Evolutionary conservation across 1,140 invertebrate species (phyloP).

Genomic region (Drosophila pseudoananassae): DNA sequence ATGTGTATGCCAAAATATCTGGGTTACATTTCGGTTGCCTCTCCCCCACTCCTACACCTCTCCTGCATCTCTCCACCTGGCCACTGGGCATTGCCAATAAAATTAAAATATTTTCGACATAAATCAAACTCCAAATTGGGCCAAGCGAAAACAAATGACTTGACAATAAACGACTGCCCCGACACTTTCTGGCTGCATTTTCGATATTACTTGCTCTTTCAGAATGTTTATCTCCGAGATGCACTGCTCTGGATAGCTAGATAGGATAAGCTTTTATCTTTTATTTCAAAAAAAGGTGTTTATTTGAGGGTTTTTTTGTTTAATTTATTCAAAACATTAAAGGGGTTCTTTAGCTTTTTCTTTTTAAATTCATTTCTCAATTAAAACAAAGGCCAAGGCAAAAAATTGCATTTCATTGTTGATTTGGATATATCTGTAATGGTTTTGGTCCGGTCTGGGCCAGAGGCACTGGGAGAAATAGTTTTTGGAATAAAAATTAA

Average conservation of each 20-base stretch:
- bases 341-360: neutral
- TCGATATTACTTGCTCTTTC: neutral
- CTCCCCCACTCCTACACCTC: neutral
- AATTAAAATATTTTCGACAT: conserved; percentile 72
- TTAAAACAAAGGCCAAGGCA: conserved; percentile 12
- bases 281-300: no score
- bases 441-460: conserved; percentile 16
- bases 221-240: neutral
- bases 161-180: conserved; percentile 46
- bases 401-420: conserved; percentile 54
- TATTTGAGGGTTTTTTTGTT: neutral
- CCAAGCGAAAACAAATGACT: conserved; percentile 55
- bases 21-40: conserved; percentile 22
- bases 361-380: conserved; percentile 5
- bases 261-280: neutral
- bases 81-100: conserved; percentile 45
- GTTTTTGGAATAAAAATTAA: no score
- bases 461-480: neutral
- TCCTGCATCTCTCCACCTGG: conserved; percentile 16
- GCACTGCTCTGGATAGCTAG: neutral
- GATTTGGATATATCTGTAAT: conserved; percentile 56
- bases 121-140: conserved; percentile 72
- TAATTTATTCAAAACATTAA: neutral
- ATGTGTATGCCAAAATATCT: conserved; percentile 38
- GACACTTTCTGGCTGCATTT: conserved; percentile 13